phyloP scores from a whole-genome alignment of 2,113 vertebrate genomes.

The Malurus elegans region DNA sequence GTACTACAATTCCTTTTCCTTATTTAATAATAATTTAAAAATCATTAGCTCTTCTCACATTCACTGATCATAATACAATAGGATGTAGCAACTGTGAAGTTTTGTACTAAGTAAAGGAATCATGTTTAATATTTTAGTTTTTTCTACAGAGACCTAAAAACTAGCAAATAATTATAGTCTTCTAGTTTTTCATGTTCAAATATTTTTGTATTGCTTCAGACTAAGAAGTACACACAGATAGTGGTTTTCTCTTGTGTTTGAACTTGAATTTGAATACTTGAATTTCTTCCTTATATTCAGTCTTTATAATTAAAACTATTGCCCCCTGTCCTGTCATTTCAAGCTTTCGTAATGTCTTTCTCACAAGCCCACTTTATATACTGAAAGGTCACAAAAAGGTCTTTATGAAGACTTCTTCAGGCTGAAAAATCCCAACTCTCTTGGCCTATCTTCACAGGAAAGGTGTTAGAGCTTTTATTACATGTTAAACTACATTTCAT shows the following conservation, averaged over 20 bases:
- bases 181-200: neutral
- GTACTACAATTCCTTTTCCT: neutral
- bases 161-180: neutral
- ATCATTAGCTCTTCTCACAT: neutral
- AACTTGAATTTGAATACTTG: neutral
- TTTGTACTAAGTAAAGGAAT: neutral
- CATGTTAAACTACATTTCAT: neutral
- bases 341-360: neutral
- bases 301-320: neutral
- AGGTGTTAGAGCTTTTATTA: neutral
- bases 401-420: neutral
- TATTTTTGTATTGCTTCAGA: neutral
- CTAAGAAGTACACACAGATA: neutral
- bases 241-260: neutral
- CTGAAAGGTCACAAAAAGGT: accelerated
- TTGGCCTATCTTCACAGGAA: neutral
- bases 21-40: neutral
- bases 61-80: neutral
- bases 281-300: neutral
- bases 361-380: neutral
- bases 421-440: neutral
- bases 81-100: neutral
- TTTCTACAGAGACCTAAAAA: neutral
- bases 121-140: neutral
- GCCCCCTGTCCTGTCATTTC: neutral